phyloP scores from a whole-genome alignment of 2,888 invertebrate genomes.

The Conomelus anceps region DNA sequence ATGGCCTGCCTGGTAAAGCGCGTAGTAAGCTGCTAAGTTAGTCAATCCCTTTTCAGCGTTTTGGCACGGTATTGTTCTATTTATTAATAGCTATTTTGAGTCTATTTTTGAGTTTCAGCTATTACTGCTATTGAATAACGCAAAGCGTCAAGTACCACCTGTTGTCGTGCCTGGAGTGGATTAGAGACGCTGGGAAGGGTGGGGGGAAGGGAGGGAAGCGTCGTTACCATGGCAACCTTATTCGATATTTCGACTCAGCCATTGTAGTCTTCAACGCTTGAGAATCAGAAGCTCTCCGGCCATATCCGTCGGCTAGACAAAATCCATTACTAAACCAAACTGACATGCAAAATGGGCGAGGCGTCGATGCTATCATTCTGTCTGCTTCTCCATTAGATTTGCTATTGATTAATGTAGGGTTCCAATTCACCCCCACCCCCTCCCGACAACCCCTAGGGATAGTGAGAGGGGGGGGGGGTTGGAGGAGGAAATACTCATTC shows the following conservation, averaged over 20 bases:
- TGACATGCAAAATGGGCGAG: not conserved
- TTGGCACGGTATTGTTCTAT: not conserved
- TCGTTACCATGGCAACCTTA: not conserved
- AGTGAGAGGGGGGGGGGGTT: too few species aligned
- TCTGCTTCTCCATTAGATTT: not conserved
- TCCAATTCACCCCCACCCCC: not conserved
- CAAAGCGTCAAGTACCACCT: not conserved
- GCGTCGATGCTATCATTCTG: not conserved
- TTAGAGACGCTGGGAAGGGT: not conserved
- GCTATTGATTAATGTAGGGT: not conserved
- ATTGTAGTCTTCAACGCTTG: not conserved
- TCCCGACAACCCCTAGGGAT: too few species aligned
- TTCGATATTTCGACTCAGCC: not conserved
- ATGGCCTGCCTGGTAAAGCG: not conserved
- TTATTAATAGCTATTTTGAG: not conserved
- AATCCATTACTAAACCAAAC: not conserved
- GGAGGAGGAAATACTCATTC: not conserved
- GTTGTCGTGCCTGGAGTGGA: not conserved
- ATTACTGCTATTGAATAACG: not conserved
- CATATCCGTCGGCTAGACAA: not conserved
- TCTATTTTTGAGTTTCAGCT: not conserved
- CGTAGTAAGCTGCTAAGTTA: not conserved
- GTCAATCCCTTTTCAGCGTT: not conserved
- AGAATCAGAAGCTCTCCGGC: not conserved
- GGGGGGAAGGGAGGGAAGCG: not conserved